Evolutionary conservation across 2,888 invertebrate genomes (phyloP).

Genomic region (Cabera pusaria): DNA sequence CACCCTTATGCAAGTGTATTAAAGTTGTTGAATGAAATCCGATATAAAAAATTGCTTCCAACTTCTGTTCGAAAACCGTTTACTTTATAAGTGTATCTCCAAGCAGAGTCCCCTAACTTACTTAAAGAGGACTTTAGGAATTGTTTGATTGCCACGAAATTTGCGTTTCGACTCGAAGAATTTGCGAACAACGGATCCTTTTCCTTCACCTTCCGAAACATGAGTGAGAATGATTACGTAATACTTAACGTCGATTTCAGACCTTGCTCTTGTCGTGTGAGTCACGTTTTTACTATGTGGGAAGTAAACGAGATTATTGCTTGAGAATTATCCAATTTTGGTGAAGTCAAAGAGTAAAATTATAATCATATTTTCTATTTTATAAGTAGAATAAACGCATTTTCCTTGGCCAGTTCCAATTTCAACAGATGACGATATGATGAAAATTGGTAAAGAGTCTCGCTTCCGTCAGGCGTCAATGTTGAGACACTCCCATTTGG

Average conservation of each 20-base stretch:
- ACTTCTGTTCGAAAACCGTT: slow-evolving; percentile 35
- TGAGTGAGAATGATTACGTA: slow-evolving; percentile 25
- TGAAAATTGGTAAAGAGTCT: too few species aligned
- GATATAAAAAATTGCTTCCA: slow-evolving; percentile 33
- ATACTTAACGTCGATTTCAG: slow-evolving; percentile 16
- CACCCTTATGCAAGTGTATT: slow-evolving; percentile 28
- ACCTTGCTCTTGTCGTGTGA: slow-evolving; percentile 18
- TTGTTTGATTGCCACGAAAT: slow-evolving; percentile 44
- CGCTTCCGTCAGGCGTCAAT: too few species aligned
- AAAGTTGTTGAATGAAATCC: slow-evolving; percentile 31
- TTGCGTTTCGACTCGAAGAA: slow-evolving; percentile 28
- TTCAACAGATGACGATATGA: too few species aligned
- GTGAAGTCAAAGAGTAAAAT: too few species aligned
- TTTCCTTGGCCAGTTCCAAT: too few species aligned
- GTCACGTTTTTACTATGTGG: slow-evolving; percentile 28
- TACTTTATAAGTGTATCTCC: slow-evolving; percentile 42
- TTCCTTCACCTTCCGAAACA: slow-evolving; percentile 17
- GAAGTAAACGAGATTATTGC: slow-evolving; percentile 14
- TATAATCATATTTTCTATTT: too few species aligned
- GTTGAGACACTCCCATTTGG: too few species aligned
- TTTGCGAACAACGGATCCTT: slow-evolving; percentile 24
- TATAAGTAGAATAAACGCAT: too few species aligned
- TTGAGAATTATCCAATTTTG: slow-evolving; percentile 4
- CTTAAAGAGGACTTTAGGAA: slow-evolving; percentile 35
- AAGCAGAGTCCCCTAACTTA: slow-evolving; percentile 33